Percentiles rank a stretch among this genome's conserved stretches.
phyloP scores from a whole-genome alignment of 2,888 invertebrate genomes.

The Lagria hirta region DNA sequence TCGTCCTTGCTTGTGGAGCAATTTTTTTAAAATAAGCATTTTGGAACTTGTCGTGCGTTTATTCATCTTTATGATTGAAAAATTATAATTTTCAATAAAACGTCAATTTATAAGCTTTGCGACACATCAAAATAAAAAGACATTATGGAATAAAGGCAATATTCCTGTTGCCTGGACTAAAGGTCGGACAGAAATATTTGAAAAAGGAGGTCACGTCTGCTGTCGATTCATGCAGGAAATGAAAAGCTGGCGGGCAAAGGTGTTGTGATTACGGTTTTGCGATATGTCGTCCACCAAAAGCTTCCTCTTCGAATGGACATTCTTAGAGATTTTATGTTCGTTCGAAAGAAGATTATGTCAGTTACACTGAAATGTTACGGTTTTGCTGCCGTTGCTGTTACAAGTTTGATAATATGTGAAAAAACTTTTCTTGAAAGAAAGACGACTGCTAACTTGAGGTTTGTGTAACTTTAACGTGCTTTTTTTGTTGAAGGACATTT shows the following conservation, averaged over 20 bases:
- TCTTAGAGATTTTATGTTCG: conserved; percentile 28
- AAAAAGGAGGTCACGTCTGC: conserved; percentile 24
- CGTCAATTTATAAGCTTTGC: background rate
- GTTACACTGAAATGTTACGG: conserved; percentile 27
- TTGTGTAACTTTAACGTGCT: no score
- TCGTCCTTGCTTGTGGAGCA: no score
- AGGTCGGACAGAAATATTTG: conserved; percentile 25
- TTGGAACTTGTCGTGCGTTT: no score
- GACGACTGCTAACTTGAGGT: no score
- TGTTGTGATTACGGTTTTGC: conserved; percentile 30
- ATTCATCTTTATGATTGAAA: no score
- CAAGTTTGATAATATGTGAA: conserved; percentile 16
- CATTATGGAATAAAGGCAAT: conserved; percentile 23
- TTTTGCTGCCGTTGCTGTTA: conserved; percentile 17
- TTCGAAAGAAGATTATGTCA: conserved; percentile 28
- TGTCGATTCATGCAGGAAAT: conserved; percentile 28
- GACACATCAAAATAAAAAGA: conserved; percentile 24
- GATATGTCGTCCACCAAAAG: conserved; percentile 27
- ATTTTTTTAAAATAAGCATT: no score
- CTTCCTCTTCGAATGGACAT: conserved; percentile 21
- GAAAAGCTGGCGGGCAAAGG: conserved; percentile 28
- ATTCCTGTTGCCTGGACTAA: conserved; percentile 23
- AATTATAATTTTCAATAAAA: no score
- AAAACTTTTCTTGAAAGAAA: conserved; percentile 14
- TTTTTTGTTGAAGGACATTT: no score